phyloP scores from a whole-genome alignment of 2,888 invertebrate genomes.

The Euzophera pinguis region DNA sequence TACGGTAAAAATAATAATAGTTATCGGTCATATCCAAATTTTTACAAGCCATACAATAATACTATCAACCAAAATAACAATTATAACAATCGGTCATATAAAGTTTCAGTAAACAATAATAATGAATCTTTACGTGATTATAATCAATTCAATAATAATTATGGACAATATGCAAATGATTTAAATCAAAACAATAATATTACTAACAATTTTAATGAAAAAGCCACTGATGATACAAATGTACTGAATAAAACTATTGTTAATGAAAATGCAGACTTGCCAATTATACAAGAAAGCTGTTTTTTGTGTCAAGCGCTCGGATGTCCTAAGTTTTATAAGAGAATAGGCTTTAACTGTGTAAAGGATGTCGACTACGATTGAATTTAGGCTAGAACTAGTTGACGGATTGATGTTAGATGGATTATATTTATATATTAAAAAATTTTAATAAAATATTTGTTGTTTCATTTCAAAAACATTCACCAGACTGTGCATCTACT shows the following conservation, averaged over 20 bases:
- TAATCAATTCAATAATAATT: neutral
- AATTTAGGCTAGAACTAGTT: too few relatives aligned
- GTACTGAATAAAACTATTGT: neutral
- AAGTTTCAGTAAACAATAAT: too few relatives aligned
- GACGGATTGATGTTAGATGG: too few relatives aligned
- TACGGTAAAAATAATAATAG: neutral
- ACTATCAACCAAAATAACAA: neutral
- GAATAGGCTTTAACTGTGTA: slow-evolving; percentile 2
- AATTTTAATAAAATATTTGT: too few relatives aligned
- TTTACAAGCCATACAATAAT: neutral
- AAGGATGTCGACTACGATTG: slow-evolving; percentile 16
- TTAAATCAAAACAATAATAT: neutral
- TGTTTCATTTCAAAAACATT: too few relatives aligned
- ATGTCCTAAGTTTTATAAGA: slow-evolving; percentile 26
- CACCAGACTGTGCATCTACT: too few relatives aligned
- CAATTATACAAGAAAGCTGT: slow-evolving; percentile 15
- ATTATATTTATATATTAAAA: too few relatives aligned
- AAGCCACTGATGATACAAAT: too few relatives aligned
- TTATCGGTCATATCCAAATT: neutral
- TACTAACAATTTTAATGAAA: neutral
- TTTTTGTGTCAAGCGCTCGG: slow-evolving; percentile 19
- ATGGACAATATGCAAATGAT: neutral
- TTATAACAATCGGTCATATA: too few relatives aligned
- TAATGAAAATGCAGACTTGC: neutral
- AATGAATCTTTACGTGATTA: too few relatives aligned